phyloP scores from a whole-genome alignment of 1,140 invertebrate genomes.

The Sitophilus oryzae region DNA sequence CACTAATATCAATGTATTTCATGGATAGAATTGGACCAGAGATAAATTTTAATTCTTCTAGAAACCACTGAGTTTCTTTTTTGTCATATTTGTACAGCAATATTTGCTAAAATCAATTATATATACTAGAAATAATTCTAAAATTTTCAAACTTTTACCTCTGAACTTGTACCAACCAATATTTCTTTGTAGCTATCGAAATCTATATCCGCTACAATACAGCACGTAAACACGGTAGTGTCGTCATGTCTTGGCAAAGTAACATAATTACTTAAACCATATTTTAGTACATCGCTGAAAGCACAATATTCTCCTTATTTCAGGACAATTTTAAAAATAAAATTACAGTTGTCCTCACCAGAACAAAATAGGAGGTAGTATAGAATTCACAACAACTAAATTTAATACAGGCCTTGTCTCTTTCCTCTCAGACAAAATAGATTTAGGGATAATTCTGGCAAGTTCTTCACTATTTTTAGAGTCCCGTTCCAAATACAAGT shows the following conservation, averaged over 20 bases:
- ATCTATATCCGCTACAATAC: constrained; percentile 61
- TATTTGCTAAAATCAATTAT: constrained; percentile 47
- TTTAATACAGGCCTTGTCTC: constrained; percentile 41
- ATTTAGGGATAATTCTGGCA: neutral
- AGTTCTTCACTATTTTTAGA: constrained; percentile 24
- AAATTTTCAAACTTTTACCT: constrained; percentile 34
- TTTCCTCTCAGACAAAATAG: neutral
- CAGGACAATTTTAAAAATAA: neutral
- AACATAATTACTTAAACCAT: constrained; percentile 50
- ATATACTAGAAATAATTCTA: neutral
- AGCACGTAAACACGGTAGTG: constrained; percentile 55
- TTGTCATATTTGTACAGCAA: constrained; percentile 53
- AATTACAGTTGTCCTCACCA: constrained; percentile 43
- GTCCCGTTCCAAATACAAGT: constrained; percentile 47
- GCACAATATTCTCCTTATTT: neutral
- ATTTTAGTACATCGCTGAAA: constrained; percentile 54
- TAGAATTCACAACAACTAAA: constrained; percentile 54
- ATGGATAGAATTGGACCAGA: constrained; percentile 58
- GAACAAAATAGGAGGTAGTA: constrained; percentile 55
- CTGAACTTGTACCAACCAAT: constrained; percentile 62
- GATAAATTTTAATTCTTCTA: constrained; percentile 50
- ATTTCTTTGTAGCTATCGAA: constrained; percentile 69
- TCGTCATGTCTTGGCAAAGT: constrained; percentile 50
- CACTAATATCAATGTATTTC: constrained; percentile 59
- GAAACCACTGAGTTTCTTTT: constrained; percentile 43